These are phyloP conservation scores for Meliscaeva auricollis DNA, from an alignment of 2,888 invertebrate species.

Conservation along the genomic window DNA sequence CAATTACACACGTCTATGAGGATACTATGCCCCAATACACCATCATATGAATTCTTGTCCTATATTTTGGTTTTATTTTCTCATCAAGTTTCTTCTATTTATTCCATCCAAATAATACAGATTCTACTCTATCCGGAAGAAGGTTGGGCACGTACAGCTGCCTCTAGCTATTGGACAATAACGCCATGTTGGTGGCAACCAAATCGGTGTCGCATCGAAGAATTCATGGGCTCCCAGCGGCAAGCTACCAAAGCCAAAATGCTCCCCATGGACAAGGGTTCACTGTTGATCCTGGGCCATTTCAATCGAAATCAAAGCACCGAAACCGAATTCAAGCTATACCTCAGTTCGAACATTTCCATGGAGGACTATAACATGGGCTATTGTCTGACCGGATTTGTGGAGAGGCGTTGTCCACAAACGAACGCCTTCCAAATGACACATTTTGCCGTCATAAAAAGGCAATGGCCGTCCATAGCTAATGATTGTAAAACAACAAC, in stretches of 20 bases:
- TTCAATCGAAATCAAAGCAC: slow-evolving; percentile 88
- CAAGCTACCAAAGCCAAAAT: slow-evolving; percentile 91
- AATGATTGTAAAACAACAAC: slow-evolving; percentile 77
- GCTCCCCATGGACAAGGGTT: slow-evolving; percentile 91
- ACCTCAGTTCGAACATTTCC: slow-evolving; percentile 93
- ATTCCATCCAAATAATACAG: slow-evolving; percentile 83
- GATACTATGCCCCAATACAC: background rate
- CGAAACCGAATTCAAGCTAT: slow-evolving; percentile 91
- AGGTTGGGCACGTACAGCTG: slow-evolving; percentile 94
- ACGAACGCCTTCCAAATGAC: slow-evolving; percentile 93
- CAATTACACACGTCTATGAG: slow-evolving; percentile 12
- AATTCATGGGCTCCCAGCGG: slow-evolving; percentile 88
- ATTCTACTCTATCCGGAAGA: slow-evolving; percentile 94
- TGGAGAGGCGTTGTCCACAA: slow-evolving; percentile 91
- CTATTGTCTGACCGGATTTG: slow-evolving; percentile 94
- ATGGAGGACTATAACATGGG: slow-evolving; percentile 95
- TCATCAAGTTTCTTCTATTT: slow-evolving; percentile 51
- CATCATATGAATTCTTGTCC: slow-evolving; percentile 36
- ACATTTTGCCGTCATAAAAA: slow-evolving; percentile 93
- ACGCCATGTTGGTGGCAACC: slow-evolving; percentile 95
- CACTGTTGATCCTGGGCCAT: slow-evolving; percentile 91
- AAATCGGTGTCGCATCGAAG: slow-evolving; percentile 92
- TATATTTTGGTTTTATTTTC: slow-evolving; percentile 36
- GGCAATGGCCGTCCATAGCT: slow-evolving; percentile 86
- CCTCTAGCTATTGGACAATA: slow-evolving; percentile 94